Evolutionary conservation across 1,140 invertebrate species (phyloP).

Genomic region (Portunus trituberculatus): DNA sequence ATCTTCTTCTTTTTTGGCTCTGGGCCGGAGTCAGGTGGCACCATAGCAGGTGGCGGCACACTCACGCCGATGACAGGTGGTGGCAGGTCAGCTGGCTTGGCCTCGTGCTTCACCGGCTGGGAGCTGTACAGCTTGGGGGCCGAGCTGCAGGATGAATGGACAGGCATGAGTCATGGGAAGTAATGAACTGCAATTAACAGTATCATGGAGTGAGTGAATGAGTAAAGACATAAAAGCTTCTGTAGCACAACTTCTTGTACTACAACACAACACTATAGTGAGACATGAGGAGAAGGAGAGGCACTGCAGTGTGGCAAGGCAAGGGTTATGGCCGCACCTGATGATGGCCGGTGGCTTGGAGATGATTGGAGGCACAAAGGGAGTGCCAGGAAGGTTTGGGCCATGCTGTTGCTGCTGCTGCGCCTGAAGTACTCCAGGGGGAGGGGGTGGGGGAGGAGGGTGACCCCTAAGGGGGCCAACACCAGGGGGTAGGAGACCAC

Average conservation of each 20-base stretch:
- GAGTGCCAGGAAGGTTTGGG: neutral
- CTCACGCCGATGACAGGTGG: neutral
- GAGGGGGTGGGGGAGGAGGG: conserved; percentile 60
- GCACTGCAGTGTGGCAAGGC: too few relatives aligned
- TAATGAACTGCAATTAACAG: too few relatives aligned
- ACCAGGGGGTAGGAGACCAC: conserved; percentile 53
- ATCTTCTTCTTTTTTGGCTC: conserved; percentile 73
- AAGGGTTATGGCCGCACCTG: neutral
- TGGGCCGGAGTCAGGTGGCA: neutral
- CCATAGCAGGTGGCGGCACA: neutral
- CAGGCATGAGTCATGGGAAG: too few relatives aligned
- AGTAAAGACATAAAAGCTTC: too few relatives aligned
- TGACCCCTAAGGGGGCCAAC: conserved; percentile 31
- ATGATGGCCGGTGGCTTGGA: conserved; percentile 62
- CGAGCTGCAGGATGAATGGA: conserved; percentile 36
- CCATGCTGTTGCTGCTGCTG: conserved; percentile 49
- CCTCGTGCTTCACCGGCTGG: conserved; percentile 56
- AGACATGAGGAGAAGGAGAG: too few relatives aligned
- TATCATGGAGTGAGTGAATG: too few relatives aligned
- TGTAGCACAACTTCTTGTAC: too few relatives aligned
- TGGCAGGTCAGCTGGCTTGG: neutral
- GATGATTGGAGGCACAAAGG: conserved; percentile 65
- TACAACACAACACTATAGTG: too few relatives aligned
- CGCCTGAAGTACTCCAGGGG: conserved; percentile 32
- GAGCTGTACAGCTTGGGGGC: conserved; percentile 64